A percentile compares a stretch with the other conserved stretches of the same genome.
These are phyloP conservation scores for Lymantria monacha DNA, from an alignment of 2,888 invertebrate species.

Conservation along the genomic window DNA sequence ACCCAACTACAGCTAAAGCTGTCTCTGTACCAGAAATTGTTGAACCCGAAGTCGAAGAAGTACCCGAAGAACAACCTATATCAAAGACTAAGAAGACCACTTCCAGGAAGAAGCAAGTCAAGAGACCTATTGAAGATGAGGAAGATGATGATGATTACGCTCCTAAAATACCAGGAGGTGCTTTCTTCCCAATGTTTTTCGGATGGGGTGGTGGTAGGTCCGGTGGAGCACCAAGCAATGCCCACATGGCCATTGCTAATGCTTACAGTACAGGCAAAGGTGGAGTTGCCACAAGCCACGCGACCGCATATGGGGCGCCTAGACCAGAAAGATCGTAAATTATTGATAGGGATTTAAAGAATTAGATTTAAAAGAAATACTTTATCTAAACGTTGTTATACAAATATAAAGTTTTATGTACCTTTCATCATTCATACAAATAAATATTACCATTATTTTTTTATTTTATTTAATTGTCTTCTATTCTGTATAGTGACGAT, in stretches of 20 bases:
- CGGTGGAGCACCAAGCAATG: slow-evolving; percentile 51
- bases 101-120: slow-evolving; percentile 65
- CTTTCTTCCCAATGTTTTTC: slow-evolving; percentile 87
- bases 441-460: slow-evolving; percentile 22
- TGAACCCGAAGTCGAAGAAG: slow-evolving; percentile 64
- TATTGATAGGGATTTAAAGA: slow-evolving; percentile 28
- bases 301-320: slow-evolving; percentile 86
- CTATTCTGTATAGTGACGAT: too few relatives aligned
- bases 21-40: slow-evolving; percentile 53
- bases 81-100: slow-evolving; percentile 59
- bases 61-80: slow-evolving; percentile 58
- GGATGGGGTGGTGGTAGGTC: slow-evolving; percentile 64
- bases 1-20: slow-evolving; percentile 52
- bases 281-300: slow-evolving; percentile 87
- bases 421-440: slow-evolving; percentile 20
- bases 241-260: slow-evolving; percentile 83
- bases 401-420: slow-evolving; percentile 21
- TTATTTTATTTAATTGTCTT: background rate
- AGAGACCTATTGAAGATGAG: slow-evolving; percentile 61
- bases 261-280: slow-evolving; percentile 87
- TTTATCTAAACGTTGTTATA: slow-evolving; percentile 33
- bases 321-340: slow-evolving; percentile 57
- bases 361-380: slow-evolving; percentile 32
- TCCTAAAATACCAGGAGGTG: slow-evolving; percentile 74
- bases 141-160: slow-evolving; percentile 80